Base-by-base conservation (phyloP, 1,140 invertebrate species). In the Monochamus saltuarius region DNA sequence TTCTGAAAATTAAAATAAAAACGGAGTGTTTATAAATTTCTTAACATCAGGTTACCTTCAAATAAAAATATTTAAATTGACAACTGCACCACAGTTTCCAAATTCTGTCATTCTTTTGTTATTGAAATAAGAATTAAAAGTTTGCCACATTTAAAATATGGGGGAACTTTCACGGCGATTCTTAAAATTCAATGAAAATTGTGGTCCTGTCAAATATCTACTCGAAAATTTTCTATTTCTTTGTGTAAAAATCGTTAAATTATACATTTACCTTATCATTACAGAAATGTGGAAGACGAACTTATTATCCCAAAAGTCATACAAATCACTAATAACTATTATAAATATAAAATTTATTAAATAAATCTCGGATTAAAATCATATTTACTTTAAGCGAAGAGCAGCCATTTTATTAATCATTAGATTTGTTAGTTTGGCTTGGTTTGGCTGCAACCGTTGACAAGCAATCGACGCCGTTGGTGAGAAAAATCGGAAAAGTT, bases 361-460 rank as follows among this genome's bases (percentile, higher is more conserved):
- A 19, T 49, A 52, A 64, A 60, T 59, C 57, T 56, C 62, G 19
- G 58, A 63, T 60, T 61, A 64, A 52, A 51, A 65, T 65, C 47
- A 56, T 56, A 42, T 65, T 65, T 65, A 61, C 54, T 56, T 52
- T 54, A 16, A 56, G 37, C 49, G 36, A 14, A 50, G 46, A 64
- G 58, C 62, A 65, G 62, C 62, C 62, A 65, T 65, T 65, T 64
- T 54, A 60, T 59, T 58, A 50, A 34, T 35, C 29, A 56, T 13
- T 16, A 40, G 39, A 40, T 40, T 29, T 29, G 22, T 29, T 29
- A 3, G 22, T 29, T 29, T 29, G 22, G 2, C 22, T 29, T 29
- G 2, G 22, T 29, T 29, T 29, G 22, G 2, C 22, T 2, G 22
- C 22, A 29, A 29, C 22, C 22, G 22, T 29, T 29, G 6, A 29